Evolutionary conservation across 2,888 invertebrate genomes (phyloP).

Genomic region (Lasioglossum oenotherae): DNA sequence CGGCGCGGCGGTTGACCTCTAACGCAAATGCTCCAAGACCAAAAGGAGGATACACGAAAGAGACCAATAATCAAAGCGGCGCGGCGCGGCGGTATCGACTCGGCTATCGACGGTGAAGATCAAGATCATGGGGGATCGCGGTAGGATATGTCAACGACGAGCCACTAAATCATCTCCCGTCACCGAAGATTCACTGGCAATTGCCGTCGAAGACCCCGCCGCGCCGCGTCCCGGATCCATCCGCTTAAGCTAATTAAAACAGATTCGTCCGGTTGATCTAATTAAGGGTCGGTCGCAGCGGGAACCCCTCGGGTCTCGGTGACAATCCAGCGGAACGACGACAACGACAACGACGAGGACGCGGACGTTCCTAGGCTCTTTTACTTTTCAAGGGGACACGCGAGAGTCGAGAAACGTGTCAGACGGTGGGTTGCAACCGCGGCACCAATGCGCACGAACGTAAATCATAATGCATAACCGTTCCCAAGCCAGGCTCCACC

Average conservation of each 20-base stretch:
- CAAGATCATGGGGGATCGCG: background rate
- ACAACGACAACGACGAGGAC: background rate
- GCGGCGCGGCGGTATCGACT: background rate
- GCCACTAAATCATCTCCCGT: constrained; percentile 4
- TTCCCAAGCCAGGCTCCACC: constrained; percentile 74
- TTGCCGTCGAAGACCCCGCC: background rate
- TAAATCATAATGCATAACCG: constrained; percentile 79
- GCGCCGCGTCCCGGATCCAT: background rate
- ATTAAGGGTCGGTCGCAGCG: constrained; percentile 41
- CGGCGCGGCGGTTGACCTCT: background rate
- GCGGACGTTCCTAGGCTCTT: constrained; percentile 20
- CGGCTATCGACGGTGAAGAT: background rate
- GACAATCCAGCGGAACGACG: constrained; percentile 64
- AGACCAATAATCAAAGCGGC: background rate
- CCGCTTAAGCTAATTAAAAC: constrained; percentile 39
- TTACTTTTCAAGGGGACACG: constrained; percentile 18
- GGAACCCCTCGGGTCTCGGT: constrained; percentile 32
- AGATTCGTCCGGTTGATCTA: constrained; percentile 48
- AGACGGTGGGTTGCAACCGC: constrained; percentile 64
- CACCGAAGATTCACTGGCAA: background rate
- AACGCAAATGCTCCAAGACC: background rate
- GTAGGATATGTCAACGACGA: background rate
- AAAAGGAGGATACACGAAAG: background rate
- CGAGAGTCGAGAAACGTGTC: background rate
- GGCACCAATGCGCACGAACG: constrained; percentile 73